phyloP scores from a whole-genome alignment of 2,797 vertebrate species.

The Myotis daubentonii region DNA sequence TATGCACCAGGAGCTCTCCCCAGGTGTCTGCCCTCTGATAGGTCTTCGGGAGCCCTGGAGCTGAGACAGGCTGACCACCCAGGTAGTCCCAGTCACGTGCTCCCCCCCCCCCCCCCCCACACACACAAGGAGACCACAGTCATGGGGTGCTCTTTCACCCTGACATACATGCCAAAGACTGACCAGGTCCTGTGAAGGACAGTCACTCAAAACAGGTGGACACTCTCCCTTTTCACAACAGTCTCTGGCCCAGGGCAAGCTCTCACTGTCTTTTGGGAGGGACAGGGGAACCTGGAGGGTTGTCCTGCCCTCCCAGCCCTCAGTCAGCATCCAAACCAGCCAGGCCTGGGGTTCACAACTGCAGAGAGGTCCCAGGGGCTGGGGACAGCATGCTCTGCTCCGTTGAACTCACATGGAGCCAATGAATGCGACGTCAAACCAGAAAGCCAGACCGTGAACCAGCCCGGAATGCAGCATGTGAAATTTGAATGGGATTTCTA shows the following conservation, averaged over 20 bases:
- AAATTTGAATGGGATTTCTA: slow-evolving; percentile 99
- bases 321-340: neutral
- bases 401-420: slow-evolving; percentile 92
- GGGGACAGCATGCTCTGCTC: neutral
- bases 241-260: neutral
- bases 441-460: slow-evolving; percentile 97
- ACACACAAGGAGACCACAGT: neutral
- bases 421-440: slow-evolving; percentile 98
- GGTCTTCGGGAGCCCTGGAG: neutral
- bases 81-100: neutral
- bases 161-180: neutral
- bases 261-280: neutral
- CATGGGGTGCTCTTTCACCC: neutral
- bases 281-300: neutral
- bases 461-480: slow-evolving; percentile 98
- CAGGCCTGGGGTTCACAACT: neutral
- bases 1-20: neutral
- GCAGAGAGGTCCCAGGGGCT: neutral
- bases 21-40: too few species aligned
- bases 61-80: neutral
- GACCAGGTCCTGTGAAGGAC: neutral
- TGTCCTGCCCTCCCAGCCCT: neutral
- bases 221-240: neutral
- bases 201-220: neutral
- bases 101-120: too few species aligned